These are phyloP conservation scores for Piezodorus guildinii DNA, from an alignment of 1,140 invertebrate genomes.

Conservation along the genomic window DNA sequence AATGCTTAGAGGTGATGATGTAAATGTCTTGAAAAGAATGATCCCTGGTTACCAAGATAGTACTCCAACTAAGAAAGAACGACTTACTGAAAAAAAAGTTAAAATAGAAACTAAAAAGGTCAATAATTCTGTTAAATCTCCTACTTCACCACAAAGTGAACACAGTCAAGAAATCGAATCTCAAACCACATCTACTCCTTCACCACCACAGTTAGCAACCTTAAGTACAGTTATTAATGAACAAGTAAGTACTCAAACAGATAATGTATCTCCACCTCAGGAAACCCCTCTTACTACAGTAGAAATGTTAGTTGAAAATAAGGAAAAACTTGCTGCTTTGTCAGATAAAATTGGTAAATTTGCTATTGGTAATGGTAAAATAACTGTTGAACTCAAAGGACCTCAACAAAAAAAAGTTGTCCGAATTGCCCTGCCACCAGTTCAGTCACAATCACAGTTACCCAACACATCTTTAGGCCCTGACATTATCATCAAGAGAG, in stretches of 20 bases:
- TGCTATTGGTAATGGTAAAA: constrained; percentile 1
- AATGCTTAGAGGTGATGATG: constrained; percentile 9
- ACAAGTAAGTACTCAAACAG: too few species aligned
- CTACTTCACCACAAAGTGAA: too few species aligned
- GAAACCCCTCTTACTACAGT: neutral
- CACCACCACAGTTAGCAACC: too few species aligned
- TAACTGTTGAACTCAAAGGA: neutral
- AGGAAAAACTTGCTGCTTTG: neutral
- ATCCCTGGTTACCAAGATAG: neutral
- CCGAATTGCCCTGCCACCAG: neutral
- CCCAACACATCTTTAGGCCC: neutral
- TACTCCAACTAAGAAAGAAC: neutral
- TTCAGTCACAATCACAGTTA: neutral
- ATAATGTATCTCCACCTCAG: neutral
- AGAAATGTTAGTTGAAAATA: neutral
- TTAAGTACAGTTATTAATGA: too few species aligned
- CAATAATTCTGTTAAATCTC: too few species aligned
- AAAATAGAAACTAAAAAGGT: neutral
- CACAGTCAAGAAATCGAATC: too few species aligned
- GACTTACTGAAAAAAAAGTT: neutral
- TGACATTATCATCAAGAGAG: constrained; percentile 1
- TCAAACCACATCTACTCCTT: too few species aligned
- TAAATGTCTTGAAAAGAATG: constrained; percentile 1
- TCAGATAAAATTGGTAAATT: neutral
- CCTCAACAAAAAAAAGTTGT: constrained; percentile 10